These are phyloP conservation scores for Spodoptera picta DNA, from an alignment of 2,888 invertebrate genomes.

Conservation along the genomic window DNA sequence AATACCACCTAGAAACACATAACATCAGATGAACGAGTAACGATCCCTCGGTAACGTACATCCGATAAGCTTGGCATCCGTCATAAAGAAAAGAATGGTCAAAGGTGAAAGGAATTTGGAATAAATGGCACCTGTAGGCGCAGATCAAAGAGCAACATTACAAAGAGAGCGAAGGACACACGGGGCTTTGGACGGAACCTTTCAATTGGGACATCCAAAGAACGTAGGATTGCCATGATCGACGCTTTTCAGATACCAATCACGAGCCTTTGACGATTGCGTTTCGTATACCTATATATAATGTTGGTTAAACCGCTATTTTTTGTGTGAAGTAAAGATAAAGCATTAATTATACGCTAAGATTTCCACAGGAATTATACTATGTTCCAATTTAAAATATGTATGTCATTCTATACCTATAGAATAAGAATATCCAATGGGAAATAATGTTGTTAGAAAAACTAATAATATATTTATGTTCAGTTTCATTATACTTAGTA, in stretches of 20 bases:
- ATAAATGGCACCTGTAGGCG: constrained; percentile 66
- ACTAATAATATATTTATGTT: no score
- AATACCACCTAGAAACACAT: neutral
- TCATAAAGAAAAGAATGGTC: constrained; percentile 68
- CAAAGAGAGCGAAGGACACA: constrained; percentile 69
- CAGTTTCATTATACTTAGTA: no score
- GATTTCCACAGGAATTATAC: neutral
- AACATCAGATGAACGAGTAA: neutral
- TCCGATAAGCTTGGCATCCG: constrained; percentile 13
- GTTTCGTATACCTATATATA: constrained; percentile 20
- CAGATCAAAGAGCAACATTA: constrained; percentile 71
- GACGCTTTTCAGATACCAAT: constrained; percentile 51
- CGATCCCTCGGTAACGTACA: constrained; percentile 4
- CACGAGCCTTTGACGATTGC: constrained; percentile 39
- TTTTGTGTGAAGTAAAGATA: constrained; percentile 43
- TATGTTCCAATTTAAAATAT: no score
- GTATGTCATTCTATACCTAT: no score
- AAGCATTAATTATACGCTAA: constrained; percentile 23
- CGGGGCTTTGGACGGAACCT: constrained; percentile 49
- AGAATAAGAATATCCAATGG: no score
- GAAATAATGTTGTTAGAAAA: no score
- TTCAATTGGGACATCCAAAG: constrained; percentile 54
- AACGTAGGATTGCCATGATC: constrained; percentile 59
- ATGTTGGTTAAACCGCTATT: constrained; percentile 45
- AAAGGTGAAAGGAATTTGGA: constrained; percentile 74